phyloP scores from a whole-genome alignment of 2,113 vertebrate species.

The Noctilio leporinus region DNA sequence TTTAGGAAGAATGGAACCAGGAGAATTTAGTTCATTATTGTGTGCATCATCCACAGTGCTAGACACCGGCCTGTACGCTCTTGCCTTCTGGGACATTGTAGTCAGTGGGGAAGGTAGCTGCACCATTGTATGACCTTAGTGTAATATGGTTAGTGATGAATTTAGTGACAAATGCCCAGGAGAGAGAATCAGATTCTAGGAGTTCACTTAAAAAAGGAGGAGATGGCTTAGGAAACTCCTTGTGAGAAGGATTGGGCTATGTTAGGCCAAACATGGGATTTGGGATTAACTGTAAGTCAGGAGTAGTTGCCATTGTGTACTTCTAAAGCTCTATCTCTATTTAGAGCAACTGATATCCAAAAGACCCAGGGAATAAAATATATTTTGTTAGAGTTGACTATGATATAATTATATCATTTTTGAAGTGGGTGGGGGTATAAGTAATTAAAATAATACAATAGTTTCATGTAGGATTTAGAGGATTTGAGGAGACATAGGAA shows the following conservation, averaged over 20 bases:
- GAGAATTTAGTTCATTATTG: neutral
- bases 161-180: neutral
- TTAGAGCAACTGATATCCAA: neutral
- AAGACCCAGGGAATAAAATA: neutral
- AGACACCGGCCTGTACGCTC: neutral
- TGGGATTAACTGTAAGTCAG: neutral
- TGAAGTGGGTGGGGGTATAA: neutral
- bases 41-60: neutral
- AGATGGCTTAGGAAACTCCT: neutral
- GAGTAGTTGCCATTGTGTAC: neutral
- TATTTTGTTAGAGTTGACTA: neutral
- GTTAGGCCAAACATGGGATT: neutral
- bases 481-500: neutral
- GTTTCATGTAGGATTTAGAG: conserved; percentile 16
- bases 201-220: neutral
- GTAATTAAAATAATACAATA: neutral
- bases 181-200: neutral
- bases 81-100: neutral
- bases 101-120: neutral
- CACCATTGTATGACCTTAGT: neutral
- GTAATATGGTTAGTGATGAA: neutral
- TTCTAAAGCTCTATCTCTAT: neutral
- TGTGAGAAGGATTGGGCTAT: neutral
- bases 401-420: neutral
- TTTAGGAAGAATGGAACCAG: neutral